These are phyloP conservation scores for Excalfactoria chinensis DNA, from an alignment of 2,113 vertebrate genomes.

Conservation along the genomic window DNA sequence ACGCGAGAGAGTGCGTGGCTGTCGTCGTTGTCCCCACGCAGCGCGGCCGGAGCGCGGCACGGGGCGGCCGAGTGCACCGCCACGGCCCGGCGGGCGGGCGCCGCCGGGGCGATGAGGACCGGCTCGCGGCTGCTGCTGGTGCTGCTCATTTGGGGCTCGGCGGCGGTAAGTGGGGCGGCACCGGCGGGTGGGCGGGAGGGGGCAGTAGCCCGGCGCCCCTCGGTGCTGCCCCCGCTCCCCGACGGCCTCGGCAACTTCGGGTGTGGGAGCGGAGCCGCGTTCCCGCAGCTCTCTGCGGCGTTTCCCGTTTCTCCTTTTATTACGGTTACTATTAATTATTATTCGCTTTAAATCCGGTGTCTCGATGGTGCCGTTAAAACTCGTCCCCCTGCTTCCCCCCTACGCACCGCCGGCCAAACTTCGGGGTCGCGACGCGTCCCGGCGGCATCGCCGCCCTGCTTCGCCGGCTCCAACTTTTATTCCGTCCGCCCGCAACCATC, in stretches of 20 bases:
- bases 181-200: too few relatives aligned
- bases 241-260: not conserved
- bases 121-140: conserved; percentile 44
- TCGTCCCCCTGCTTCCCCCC: not conserved
- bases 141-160: conserved; percentile 57
- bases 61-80: not conserved
- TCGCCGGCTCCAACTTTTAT: not conserved
- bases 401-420: not conserved
- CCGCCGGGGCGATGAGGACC: conserved; percentile 58
- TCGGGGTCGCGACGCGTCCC: not conserved
- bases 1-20: too few relatives aligned
- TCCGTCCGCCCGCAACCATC: rapidly evolving
- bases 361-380: not conserved
- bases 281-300: not conserved
- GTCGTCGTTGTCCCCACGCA: not conserved
- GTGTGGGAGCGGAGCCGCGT: not conserved
- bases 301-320: too few relatives aligned
- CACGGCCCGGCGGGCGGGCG: not conserved
- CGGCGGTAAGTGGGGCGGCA: conserved; percentile 66
- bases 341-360: rapidly evolving
- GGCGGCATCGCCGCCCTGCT: not conserved
- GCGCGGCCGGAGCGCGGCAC: conserved; percentile 12
- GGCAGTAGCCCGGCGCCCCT: not conserved
- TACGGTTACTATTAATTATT: not conserved
- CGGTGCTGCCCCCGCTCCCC: not conserved